Percentiles rank a stretch among this genome's conserved stretches.
Evolutionary conservation across 2,113 vertebrate genomes (phyloP).

Genomic region (Platysteira castanea): DNA sequence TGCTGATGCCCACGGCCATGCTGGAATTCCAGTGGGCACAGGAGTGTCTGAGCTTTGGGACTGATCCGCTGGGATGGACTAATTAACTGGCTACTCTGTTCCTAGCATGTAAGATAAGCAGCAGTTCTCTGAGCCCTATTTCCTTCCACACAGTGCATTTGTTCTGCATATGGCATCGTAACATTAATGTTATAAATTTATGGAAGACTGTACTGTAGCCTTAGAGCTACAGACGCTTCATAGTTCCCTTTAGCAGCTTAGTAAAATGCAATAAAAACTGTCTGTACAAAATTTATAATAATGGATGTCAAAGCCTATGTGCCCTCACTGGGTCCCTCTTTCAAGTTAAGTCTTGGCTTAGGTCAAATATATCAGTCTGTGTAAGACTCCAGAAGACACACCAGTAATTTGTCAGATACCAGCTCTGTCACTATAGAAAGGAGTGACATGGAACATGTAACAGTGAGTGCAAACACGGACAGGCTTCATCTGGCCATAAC

Average conservation of each 20-base stretch:
- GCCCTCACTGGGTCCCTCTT: constrained; percentile 22
- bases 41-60: constrained; percentile 12
- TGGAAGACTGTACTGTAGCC: constrained; percentile 59
- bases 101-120: constrained; percentile 18
- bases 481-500: constrained; percentile 94
- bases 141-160: constrained; percentile 52
- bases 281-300: constrained; percentile 62
- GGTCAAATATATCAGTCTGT: background rate
- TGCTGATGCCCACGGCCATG: background rate
- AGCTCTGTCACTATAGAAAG: constrained; percentile 94
- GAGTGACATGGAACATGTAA: constrained; percentile 98
- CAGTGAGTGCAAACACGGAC: constrained; percentile 98
- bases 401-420: constrained; percentile 74
- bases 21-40: background rate
- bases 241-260: constrained; percentile 61
- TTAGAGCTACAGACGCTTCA: constrained; percentile 31
- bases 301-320: constrained; percentile 46
- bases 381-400: constrained; percentile 34
- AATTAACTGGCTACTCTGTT: background rate
- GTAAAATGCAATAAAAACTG: constrained; percentile 51
- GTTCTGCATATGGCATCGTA: constrained; percentile 60
- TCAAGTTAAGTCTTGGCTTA: constrained; percentile 51
- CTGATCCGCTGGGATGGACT: background rate
- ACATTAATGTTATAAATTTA: constrained; percentile 17
- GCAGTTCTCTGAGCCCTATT: constrained; percentile 44